phyloP scores from a whole-genome alignment of 1,140 invertebrate genomes.

The Megalopta genalis region DNA sequence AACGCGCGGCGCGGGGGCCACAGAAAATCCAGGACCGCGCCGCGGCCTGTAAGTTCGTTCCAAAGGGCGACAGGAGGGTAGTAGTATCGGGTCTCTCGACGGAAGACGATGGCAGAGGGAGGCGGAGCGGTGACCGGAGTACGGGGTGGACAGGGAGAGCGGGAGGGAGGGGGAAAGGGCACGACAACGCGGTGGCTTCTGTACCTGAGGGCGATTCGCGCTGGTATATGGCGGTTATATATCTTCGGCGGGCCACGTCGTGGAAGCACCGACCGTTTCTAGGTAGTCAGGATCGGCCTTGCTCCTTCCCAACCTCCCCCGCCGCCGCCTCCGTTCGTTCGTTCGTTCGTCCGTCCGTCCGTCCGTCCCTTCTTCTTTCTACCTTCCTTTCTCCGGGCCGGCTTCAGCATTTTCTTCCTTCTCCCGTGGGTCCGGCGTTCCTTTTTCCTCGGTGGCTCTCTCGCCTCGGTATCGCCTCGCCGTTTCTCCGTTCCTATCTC shows the following conservation, averaged over 20 bases:
- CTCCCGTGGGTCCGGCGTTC: slow-evolving; percentile 13
- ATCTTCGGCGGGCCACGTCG: slow-evolving; percentile 40
- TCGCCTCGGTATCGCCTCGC: not conserved
- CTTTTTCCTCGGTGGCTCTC: slow-evolving; percentile 1
- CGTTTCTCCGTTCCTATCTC: not conserved
- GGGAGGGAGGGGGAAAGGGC: slow-evolving; percentile 23
- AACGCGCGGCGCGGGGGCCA: too few species aligned
- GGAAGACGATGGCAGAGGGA: too few species aligned
- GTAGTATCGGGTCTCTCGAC: too few species aligned
- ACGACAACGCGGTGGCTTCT: slow-evolving; percentile 37
- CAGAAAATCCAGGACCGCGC: too few species aligned
- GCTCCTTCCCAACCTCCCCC: slow-evolving; percentile 16
- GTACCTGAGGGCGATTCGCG: slow-evolving; percentile 53
- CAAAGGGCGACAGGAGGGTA: too few species aligned
- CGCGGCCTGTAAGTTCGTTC: too few species aligned
- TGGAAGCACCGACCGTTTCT: slow-evolving; percentile 47
- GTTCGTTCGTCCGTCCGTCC: slow-evolving; percentile 18
- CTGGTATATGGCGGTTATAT: slow-evolving; percentile 53
- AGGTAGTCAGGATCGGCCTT: slow-evolving; percentile 49
- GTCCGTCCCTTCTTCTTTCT: slow-evolving; percentile 32
- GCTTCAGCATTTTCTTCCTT: slow-evolving; percentile 8
- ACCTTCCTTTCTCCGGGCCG: slow-evolving; percentile 2
- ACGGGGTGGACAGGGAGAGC: too few species aligned
- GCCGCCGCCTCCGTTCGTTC: not conserved
- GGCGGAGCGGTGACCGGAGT: not conserved